These are phyloP conservation scores for Candoia aspera DNA, from an alignment of 2,113 vertebrate genomes.

Conservation along the genomic window DNA sequence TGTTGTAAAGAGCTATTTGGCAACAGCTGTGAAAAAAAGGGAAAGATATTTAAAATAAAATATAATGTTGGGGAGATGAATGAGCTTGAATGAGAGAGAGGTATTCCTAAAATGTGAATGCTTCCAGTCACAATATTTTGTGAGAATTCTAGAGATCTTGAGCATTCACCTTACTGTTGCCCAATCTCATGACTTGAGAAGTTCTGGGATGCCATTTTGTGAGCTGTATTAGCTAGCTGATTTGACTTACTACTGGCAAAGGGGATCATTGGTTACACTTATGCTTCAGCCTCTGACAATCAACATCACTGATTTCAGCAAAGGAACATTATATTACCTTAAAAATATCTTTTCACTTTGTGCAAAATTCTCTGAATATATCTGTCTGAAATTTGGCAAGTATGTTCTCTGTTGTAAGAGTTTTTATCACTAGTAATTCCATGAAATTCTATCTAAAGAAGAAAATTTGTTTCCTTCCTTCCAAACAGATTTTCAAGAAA, in stretches of 20 bases:
- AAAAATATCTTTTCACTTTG: neutral
- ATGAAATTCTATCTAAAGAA: neutral
- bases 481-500: neutral
- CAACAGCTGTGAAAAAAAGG: neutral
- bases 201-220: neutral
- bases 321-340: neutral
- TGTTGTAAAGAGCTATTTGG: neutral
- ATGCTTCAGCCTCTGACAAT: too few relatives aligned
- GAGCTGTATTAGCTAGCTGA: neutral
- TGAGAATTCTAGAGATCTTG: neutral
- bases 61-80: neutral
- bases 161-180: neutral
- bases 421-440: neutral
- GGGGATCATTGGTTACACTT: neutral
- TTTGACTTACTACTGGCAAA: neutral
- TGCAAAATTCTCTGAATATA: neutral
- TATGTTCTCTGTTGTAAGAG: neutral
- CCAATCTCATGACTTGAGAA: neutral
- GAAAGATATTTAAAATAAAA: neutral
- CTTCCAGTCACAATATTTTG: neutral
- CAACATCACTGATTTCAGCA: neutral
- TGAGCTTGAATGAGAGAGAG: neutral
- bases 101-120: neutral
- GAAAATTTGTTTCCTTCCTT: neutral
- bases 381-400: neutral